Base-by-base conservation (phyloP, 2,888 invertebrate species). In the Eupithecia insigniata region DNA sequence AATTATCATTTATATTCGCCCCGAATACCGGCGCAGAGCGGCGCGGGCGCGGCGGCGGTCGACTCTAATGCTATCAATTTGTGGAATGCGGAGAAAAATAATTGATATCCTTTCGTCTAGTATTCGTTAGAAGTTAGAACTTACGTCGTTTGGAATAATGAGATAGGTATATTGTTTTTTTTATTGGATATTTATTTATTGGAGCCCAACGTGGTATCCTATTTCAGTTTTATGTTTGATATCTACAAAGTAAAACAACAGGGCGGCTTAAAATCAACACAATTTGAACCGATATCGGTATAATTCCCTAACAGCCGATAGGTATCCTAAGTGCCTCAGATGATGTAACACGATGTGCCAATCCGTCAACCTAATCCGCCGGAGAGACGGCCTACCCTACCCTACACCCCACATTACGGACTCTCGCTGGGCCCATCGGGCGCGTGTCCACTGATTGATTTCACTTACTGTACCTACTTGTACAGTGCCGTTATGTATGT, bases 381-480 rank as follows among this genome's bases (percentile, higher is more conserved):
- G 71, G 72, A 46, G 58, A 61, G 60, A 51, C 46, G 22, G 46
- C 46, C 10, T 3, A 22, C 43, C 3, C 7, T n/a, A n/a, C n/a
- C n/a, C n/a, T n/a, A n/a, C n/a, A n/a, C n/a, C 46, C 7, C 5
- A n/a, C 46, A 8, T 46, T 51, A 34, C 69, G 71, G 73, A 76
- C 71, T 72, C 73, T 58, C 43, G 69, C 73, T 58, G 34, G 69
- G 66, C 69, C 69, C 67, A 73, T 68, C 36, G 46, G 8, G n/a
- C n/a, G 7, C n/a, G 8, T 18, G 14, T n/a, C n/a, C 32, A 66
- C 72, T 76, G 78, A 78, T 78, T 76, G 72, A 78, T 74, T 75
- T 51, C 71, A 71, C 70, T 72, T 62, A 62, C 14, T 34, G 43
- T 55, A 61, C n/a, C n/a, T n/a, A n/a, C 61, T 43, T 51, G 2